These are phyloP conservation scores for Caenorhabditis angaria DNA, from an alignment of 2,888 invertebrate species.

Conservation along the genomic window DNA sequence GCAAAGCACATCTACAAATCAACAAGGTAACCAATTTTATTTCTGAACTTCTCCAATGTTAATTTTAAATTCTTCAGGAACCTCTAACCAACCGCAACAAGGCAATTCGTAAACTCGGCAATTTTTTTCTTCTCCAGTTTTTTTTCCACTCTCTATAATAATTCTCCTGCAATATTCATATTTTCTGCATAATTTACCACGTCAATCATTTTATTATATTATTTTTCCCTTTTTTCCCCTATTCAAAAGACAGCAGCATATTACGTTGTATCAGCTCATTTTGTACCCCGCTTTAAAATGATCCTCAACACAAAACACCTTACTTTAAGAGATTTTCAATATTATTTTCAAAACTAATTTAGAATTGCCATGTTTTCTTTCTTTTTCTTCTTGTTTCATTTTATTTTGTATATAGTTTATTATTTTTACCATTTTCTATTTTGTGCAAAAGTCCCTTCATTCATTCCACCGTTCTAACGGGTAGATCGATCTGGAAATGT, in stretches of 20 bases:
- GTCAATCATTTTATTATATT: neutral
- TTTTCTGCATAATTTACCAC: neutral
- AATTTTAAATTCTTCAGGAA: constrained; percentile 15
- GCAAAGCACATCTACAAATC: constrained; percentile 17
- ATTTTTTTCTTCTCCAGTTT: neutral
- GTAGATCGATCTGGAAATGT: constrained; percentile 4
- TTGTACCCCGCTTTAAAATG: neutral
- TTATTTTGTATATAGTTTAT: constrained; percentile 3
- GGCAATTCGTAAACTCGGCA: constrained; percentile 15
- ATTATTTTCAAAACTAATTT: neutral
- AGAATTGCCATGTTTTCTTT: neutral
- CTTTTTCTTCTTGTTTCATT: constrained; percentile 1
- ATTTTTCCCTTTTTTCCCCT: neutral
- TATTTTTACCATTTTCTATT: constrained; percentile 10
- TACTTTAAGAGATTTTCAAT: constrained; percentile 2
- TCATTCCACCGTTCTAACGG: constrained; percentile 4
- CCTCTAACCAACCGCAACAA: constrained; percentile 21
- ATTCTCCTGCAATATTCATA: neutral
- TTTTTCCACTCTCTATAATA: neutral
- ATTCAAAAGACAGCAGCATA: neutral
- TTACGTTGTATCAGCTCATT: constrained; percentile 2
- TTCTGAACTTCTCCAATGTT: constrained; percentile 18
- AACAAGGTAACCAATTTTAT: constrained; percentile 32
- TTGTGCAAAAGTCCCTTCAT: neutral
- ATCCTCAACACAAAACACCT: constrained; percentile 12